These are phyloP conservation scores for Percopsis transmontana DNA, from an alignment of 2,113 vertebrate genomes.

Conservation along the genomic window DNA sequence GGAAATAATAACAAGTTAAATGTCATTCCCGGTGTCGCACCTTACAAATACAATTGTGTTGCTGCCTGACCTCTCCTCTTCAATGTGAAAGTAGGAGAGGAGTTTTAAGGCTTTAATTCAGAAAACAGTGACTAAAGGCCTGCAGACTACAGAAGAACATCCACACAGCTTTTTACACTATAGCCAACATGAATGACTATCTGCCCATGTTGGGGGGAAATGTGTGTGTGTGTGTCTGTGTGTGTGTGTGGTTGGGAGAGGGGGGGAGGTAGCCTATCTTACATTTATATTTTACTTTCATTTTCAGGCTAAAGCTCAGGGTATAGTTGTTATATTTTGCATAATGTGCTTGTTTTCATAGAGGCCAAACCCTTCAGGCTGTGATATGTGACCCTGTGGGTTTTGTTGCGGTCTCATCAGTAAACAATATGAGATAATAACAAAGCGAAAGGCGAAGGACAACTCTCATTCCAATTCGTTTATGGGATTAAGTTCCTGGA, in stretches of 20 bases:
- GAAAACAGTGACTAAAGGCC: not conserved
- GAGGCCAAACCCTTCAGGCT: slow-evolving; percentile 6
- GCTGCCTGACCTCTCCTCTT: slow-evolving; percentile 66
- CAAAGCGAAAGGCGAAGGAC: slow-evolving; percentile 53
- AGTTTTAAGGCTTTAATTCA: slow-evolving; percentile 9
- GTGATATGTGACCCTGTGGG: slow-evolving; percentile 27
- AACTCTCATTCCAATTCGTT: slow-evolving; percentile 70
- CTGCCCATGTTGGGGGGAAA: no score
- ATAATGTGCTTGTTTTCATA: slow-evolving; percentile 1
- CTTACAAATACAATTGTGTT: slow-evolving; percentile 68
- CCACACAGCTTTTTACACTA: slow-evolving; percentile 8
- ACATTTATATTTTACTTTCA: not conserved
- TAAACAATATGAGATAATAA: slow-evolving; percentile 66
- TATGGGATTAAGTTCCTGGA: slow-evolving; percentile 65
- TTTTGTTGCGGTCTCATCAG: slow-evolving; percentile 53
- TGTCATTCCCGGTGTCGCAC: slow-evolving; percentile 73
- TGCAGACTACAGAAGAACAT: slow-evolving; percentile 2
- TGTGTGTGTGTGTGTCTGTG: no score
- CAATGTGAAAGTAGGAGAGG: slow-evolving; percentile 29
- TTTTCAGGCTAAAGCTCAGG: not conserved
- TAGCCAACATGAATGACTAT: no score
- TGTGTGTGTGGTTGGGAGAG: no score
- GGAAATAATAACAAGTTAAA: slow-evolving; percentile 85
- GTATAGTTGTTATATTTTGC: not conserved
- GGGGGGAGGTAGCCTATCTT: not conserved